phyloP scores from a whole-genome alignment of 2,888 invertebrate species.

The Eutolmus rufibarbis region DNA sequence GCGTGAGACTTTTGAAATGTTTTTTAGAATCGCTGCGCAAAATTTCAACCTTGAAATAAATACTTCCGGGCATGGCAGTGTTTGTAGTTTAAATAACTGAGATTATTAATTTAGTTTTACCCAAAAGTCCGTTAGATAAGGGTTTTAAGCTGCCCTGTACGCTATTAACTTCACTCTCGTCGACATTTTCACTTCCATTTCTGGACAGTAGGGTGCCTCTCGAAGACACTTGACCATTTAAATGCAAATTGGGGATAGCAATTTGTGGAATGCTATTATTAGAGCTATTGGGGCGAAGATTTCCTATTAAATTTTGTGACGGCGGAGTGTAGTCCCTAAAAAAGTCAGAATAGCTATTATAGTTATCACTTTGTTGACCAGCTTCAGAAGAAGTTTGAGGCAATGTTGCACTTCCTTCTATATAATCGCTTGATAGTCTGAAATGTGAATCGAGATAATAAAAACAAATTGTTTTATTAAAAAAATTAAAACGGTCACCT shows the following conservation, averaged over 20 bases:
- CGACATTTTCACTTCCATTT: slow-evolving; percentile 54
- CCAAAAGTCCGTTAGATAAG: slow-evolving; percentile 58
- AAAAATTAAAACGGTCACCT: background rate
- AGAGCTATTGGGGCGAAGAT: slow-evolving; percentile 47
- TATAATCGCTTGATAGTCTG: slow-evolving; percentile 61
- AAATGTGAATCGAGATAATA: background rate
- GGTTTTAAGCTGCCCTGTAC: slow-evolving; percentile 62
- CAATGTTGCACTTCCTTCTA: slow-evolving; percentile 55
- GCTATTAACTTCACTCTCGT: slow-evolving; percentile 62
- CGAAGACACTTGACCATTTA: slow-evolving; percentile 50
- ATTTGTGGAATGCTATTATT: slow-evolving; percentile 13
- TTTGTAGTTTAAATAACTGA: background rate
- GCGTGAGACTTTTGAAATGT: background rate
- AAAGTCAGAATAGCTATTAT: slow-evolving; percentile 89
- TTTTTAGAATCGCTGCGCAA: background rate
- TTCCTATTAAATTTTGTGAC: slow-evolving; percentile 61
- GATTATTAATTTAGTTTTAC: slow-evolving; percentile 17
- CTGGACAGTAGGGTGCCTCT: slow-evolving; percentile 54
- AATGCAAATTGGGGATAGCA: slow-evolving; percentile 42
- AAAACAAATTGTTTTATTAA: background rate
- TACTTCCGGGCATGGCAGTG: background rate
- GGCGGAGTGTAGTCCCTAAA: slow-evolving; percentile 89
- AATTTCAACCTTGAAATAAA: background rate
- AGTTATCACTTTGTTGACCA: slow-evolving; percentile 83
- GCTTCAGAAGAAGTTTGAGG: slow-evolving; percentile 41